Conservation (phyloP, 1,140 invertebrate species). For the Brachionus rotundiformis region DNA sequence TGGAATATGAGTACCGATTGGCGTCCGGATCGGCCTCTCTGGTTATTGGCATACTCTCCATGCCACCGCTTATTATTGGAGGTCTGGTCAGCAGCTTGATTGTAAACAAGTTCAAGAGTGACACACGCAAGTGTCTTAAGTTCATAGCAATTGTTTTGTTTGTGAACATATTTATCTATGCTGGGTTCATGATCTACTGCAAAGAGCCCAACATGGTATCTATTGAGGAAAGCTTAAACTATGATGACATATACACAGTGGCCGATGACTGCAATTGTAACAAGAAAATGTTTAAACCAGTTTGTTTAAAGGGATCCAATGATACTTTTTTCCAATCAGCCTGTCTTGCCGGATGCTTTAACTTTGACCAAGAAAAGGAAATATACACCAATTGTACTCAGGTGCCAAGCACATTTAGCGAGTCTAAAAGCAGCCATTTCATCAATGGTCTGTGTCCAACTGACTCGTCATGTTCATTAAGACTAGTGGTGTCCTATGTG, state of each 20-base stretch:
- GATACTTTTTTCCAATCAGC: slow-evolving; percentile 7
- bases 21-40: slow-evolving; percentile 49
- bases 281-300: slow-evolving; percentile 48
- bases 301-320: slow-evolving; percentile 34
- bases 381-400: slow-evolving; percentile 11
- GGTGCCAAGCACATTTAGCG: background rate
- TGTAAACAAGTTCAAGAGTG: slow-evolving; percentile 32
- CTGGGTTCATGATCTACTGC: slow-evolving; percentile 46
- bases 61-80: slow-evolving; percentile 41
- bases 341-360: slow-evolving; percentile 45
- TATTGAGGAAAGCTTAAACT: background rate
- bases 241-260: background rate
- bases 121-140: slow-evolving; percentile 19
- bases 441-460: slow-evolving; percentile 37
- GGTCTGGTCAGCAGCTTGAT: slow-evolving; percentile 36
- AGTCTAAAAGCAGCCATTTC: background rate
- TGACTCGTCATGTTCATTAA: background rate
- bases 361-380: slow-evolving; percentile 25
- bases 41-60: slow-evolving; percentile 18
- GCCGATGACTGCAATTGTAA: slow-evolving; percentile 49
- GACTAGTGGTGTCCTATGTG: slow-evolving; percentile 28
- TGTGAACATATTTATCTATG: slow-evolving; percentile 40
- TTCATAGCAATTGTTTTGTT: slow-evolving; percentile 21
- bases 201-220: slow-evolving; percentile 29
- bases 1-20: slow-evolving; percentile 38